Evolutionary conservation across 2,797 vertebrate genomes (phyloP), one percentile per base, ranked within the genome.

Genomic region (Sebastes iracundus): DNA sequence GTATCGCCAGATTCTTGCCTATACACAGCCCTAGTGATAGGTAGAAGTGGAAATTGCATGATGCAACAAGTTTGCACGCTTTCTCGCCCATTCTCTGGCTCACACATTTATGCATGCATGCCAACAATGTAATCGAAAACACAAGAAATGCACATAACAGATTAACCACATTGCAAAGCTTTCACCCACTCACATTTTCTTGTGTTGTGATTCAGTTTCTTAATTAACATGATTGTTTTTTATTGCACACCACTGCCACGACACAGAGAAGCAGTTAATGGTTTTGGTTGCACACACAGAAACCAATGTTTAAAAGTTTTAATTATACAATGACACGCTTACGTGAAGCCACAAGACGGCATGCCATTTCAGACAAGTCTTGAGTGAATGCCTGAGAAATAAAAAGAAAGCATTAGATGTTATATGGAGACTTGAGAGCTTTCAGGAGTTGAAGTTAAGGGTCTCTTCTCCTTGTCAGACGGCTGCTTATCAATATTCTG

Each of bases 11-110:
- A 46, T 46, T 18, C 16, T 46, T 46, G 42, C 42, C 42, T 18
- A 46, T 18, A 46, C 42, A 46, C 42, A 46, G 42, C 42, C 42
- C 42, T 46, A 18, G 16, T n/a, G 20, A 27, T 7, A 38, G 23
- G n/a, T 3, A 23, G 25, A 71, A 71, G 35, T 77, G 22, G 56
- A 32, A 68, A 72, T 23, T 60, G n/a, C 90, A 78, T 83, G 90
- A 92, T 78, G 76, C 76, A 87, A 90, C 90, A 91, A 42, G 88
- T 83, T 80, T 68, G 59, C 18, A 38, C 6, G 3, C 52, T 73
- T 25, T 22, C 38, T 61, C 42, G 5, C 22, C 18, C 6, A 6
- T 14, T 71, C 13, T 13, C 32, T 35, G 35, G 12, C 60, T 64
- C 59, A 59, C 25, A 71, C 56, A 27, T 60, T 67, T 18, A 32